Conservation (phyloP, 2,797 vertebrate genomes). For the Pteronotus mesoamericanus region DNA sequence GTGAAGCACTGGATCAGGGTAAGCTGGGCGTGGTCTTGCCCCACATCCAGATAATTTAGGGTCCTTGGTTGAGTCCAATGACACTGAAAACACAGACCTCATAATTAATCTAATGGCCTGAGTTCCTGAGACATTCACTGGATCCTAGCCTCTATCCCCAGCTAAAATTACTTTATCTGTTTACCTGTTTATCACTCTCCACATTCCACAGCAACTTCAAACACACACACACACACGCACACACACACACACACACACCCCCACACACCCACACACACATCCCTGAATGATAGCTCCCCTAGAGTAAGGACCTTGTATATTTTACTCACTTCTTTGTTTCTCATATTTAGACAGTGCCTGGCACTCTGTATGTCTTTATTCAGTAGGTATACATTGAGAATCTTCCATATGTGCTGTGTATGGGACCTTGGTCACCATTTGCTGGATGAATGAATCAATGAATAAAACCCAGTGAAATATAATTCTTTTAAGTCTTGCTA, state of each 20-base stretch:
- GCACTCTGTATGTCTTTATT: background rate
- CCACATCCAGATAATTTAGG: background rate
- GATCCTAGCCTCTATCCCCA: background rate
- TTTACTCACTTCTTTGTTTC: background rate
- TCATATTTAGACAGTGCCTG: background rate
- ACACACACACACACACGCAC: background rate
- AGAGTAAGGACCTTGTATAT: background rate
- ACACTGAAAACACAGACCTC: background rate
- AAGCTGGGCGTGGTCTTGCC: fast-evolving
- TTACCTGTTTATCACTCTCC: background rate
- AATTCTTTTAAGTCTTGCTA: too few relatives aligned
- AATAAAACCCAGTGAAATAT: background rate
- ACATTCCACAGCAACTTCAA: background rate
- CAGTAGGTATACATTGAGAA: background rate
- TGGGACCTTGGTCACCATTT: background rate
- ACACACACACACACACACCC: background rate
- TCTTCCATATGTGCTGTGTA: background rate
- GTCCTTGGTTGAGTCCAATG: background rate
- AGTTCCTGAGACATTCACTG: background rate
- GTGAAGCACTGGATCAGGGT: background rate
- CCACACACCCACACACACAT: too few relatives aligned
- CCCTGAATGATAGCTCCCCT: background rate
- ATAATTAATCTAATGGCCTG: too few relatives aligned
- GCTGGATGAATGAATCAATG: background rate
- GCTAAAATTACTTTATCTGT: background rate